Evolutionary conservation across 2,113 vertebrate genomes (phyloP), one percentile per base, ranked within the genome.

Genomic region (Marmota monax): DNA sequence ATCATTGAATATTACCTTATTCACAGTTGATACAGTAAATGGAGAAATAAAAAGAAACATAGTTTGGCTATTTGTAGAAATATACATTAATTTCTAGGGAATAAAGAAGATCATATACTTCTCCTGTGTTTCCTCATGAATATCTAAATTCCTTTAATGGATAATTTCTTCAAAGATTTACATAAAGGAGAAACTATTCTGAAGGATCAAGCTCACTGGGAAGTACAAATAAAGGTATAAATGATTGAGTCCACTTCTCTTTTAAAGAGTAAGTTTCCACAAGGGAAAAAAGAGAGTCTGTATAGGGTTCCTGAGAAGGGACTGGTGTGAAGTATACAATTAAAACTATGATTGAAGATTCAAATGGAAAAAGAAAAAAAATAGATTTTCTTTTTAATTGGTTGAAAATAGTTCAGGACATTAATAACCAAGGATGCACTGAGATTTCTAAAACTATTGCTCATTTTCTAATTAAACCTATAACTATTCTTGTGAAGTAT

Each of bases 401-500:
- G 51, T 78, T 92, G 58, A 93, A 97, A 97, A 96, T 77, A 93
- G 79, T 94, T 96, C 63, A 84, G 83, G 86, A 65, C 79, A 80
- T 97, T 97, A 94, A 96, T 89, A 97, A 84, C 85, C 70, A 91
- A 96, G 63, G 37, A 97, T 77, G 51, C 39, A 80, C 34, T 37
- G 7, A 96, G 51, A 34, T 89, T 97, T 94, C 82, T 92, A 84
- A 97, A 97, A 95, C 85, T 86, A 79, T 91, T 79, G 32, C 93
- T 97, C 37, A 91, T 97, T 97, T 96, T 97, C 82, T 96, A 91
- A 96, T 96, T 97, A 97, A 96, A 95, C 70, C 42, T 77, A 37
- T 87, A 96, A 96, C 65, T 96, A 94, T 96, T 97, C 85, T 92
- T 96, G 82, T 87, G 63, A 97, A 95, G 37, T 95, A 39, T 86